Evolutionary conservation across 2,797 vertebrate species (phyloP).

Genomic region (Anguilla anguilla): DNA sequence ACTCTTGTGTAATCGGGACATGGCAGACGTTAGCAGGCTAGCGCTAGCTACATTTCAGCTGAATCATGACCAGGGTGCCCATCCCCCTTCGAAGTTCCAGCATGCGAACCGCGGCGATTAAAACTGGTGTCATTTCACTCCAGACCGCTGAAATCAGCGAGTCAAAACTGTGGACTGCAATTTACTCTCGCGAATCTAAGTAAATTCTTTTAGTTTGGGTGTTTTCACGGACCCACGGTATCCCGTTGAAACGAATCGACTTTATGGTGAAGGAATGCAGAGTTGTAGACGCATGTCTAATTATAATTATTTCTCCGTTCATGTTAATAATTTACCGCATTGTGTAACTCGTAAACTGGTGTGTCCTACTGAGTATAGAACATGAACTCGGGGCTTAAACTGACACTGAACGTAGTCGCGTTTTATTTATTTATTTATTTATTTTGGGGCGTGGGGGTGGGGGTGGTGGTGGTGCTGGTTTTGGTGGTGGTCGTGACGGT

Average conservation of each 20-base stretch:
- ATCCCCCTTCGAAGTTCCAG: slow-evolving; percentile 29
- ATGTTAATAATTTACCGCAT: neutral
- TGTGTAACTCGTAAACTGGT: neutral
- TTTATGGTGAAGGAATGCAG: neutral
- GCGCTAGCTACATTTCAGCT: slow-evolving; percentile 30
- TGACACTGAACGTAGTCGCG: neutral
- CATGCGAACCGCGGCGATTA: neutral
- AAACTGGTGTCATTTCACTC: neutral
- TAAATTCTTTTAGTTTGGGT: neutral
- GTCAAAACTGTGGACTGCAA: neutral
- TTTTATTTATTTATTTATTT: neutral
- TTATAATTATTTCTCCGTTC: neutral
- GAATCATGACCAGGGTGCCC: slow-evolving; percentile 34
- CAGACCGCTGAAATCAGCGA: neutral
- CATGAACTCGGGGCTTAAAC: neutral
- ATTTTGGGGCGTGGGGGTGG: neutral
- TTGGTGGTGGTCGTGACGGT: no score
- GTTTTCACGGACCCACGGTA: neutral
- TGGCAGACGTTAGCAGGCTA: slow-evolving; percentile 18
- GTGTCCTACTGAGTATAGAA: neutral
- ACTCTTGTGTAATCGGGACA: neutral
- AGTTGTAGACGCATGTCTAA: neutral
- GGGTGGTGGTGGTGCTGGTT: no score
- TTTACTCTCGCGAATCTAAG: neutral
- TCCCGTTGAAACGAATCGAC: neutral